Evolutionary conservation across 2,888 invertebrate genomes (phyloP).

Genomic region (Neuroscelio doddi): DNA sequence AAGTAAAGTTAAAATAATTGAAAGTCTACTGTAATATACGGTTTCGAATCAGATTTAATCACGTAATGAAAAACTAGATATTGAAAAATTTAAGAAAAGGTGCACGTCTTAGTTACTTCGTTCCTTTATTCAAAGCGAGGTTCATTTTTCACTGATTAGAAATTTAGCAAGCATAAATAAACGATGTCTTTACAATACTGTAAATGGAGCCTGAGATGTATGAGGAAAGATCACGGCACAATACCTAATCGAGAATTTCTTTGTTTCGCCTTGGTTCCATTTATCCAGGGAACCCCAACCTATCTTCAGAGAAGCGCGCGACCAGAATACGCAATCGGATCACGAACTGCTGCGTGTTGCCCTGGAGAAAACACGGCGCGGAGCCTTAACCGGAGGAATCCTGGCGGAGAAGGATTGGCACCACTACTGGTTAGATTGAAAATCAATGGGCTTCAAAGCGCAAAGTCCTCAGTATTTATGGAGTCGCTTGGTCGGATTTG

Average conservation of each 20-base stretch:
- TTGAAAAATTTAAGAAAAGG: too few species aligned
- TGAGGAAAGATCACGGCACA: constrained; percentile 21
- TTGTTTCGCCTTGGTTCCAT: constrained; percentile 46
- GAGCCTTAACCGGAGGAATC: constrained; percentile 32
- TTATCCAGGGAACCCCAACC: constrained; percentile 37
- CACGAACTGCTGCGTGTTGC: constrained; percentile 44
- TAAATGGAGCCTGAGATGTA: constrained; percentile 21
- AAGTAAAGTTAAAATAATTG: too few species aligned
- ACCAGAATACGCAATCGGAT: constrained; percentile 48
- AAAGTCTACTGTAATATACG: too few species aligned
- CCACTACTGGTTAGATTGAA: constrained; percentile 54
- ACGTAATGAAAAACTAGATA: too few species aligned
- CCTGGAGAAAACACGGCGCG: constrained; percentile 16
- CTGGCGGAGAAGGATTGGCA: constrained; percentile 42
- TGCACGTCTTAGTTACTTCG: too few species aligned
- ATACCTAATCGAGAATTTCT: constrained; percentile 46
- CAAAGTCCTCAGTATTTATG: constrained; percentile 52
- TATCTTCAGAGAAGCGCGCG: constrained; percentile 33
- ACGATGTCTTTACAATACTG: constrained; percentile 29
- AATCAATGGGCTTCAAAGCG: constrained; percentile 59
- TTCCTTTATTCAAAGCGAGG: neutral
- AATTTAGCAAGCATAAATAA: constrained; percentile 12
- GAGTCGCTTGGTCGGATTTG: constrained; percentile 28
- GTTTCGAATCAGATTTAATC: too few species aligned
- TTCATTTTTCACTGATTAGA: neutral